Base-by-base conservation (phyloP, 2,888 invertebrate genomes). In the Tuberolachnus salignus region DNA sequence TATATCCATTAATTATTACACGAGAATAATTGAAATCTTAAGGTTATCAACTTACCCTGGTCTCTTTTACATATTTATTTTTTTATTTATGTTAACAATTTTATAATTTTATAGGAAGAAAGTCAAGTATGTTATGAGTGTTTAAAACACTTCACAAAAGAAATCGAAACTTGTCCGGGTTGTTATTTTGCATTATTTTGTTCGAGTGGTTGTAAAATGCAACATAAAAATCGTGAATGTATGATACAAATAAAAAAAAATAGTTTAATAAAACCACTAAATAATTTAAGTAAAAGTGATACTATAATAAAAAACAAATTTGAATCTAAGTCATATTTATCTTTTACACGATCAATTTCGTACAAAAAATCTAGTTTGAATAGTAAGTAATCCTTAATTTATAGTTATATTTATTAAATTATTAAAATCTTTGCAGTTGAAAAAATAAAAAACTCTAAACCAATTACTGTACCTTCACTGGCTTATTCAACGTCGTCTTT, bases 141-240 rank as follows among this genome's bases (percentile, higher is more conserved):
- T 26, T 57, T 75, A 11, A 46, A 55, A 19, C 66, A 67, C 46
- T 26, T 23, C 19, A 23, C 10, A 4, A 49, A 57, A 16, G 11
- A 57, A 0, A 66, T 66, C n/a, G 23, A 63, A 53, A 9, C n/a
- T 46, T 75, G 75, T 46, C 46, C 46, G 26, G 55, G 3, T 57
- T 75, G 75, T 75, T 66, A 75, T 66, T 75, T 75, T 66, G 75
- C 75, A 19, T 14, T 46, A 14, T n/a, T 75, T 44, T 75, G 75
- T 64, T 66, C 75, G 10, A 19, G 46, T 46, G n/a, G n/a, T 55
- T 75, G 66, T 55, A 55, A 57, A 75, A 66, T 26, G 11, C n/a
- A 49, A 26, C 75, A 57, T 57, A 23, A 46, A 26, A 19, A 44
- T 8, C 3, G 4, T 26, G 46, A 23, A 14, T 75, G 75, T 66